These are phyloP conservation scores for Tachina lurida DNA, from an alignment of 2,888 invertebrate genomes.

Conservation along the genomic window DNA sequence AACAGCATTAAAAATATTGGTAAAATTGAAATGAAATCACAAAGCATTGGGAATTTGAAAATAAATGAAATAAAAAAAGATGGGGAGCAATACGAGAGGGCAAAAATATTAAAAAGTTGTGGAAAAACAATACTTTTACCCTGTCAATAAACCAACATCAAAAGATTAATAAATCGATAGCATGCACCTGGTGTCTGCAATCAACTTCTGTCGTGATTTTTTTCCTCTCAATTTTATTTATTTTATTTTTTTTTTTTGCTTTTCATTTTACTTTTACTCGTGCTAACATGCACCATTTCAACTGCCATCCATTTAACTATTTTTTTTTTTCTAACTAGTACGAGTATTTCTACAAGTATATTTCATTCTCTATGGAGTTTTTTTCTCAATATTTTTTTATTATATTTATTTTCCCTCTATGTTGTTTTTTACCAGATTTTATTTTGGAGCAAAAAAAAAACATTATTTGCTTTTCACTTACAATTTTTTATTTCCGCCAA, in stretches of 20 bases:
- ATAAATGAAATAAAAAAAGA: conserved; percentile 20
- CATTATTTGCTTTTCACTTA: conserved; percentile 49
- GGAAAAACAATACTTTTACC: conserved; percentile 67
- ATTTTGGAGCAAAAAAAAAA: conserved; percentile 22
- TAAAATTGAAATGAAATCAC: conserved; percentile 56
- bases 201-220: conserved; percentile 66
- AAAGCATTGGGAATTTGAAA: conserved; percentile 38
- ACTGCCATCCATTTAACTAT: conserved; percentile 37
- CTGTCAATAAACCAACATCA: conserved; percentile 71
- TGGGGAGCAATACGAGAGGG: not conserved
- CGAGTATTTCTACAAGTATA: conserved; percentile 21
- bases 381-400: conserved; percentile 32
- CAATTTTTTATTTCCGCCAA: conserved; percentile 58
- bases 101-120: conserved; percentile 40
- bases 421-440: conserved; percentile 19
- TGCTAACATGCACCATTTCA: conserved; percentile 8
- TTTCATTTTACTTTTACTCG: conserved; percentile 9
- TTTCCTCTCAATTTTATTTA: not conserved
- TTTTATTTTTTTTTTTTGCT: conserved; percentile 1
- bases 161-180: conserved; percentile 72
- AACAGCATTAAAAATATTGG: conserved; percentile 18
- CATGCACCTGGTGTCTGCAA: conserved; percentile 71
- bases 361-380: conserved; percentile 50
- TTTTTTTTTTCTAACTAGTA: no score
- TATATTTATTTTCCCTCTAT: conserved; percentile 33